Evolutionary conservation across 1,140 invertebrate genomes (phyloP).

Genomic region (Aphidius ervi): DNA sequence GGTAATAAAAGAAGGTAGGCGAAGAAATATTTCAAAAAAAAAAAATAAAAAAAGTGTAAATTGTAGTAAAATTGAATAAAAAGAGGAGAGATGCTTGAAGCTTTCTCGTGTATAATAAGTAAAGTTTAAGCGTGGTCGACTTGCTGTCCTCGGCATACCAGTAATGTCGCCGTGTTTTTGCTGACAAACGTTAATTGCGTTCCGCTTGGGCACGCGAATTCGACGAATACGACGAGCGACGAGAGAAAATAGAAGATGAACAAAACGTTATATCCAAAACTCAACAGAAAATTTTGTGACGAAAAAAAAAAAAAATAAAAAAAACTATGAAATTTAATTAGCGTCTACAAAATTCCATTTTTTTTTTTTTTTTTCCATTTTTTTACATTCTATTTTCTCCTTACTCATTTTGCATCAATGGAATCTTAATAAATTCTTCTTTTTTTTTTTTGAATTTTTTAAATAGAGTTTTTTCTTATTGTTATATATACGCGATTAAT

Average conservation of each 20-base stretch:
- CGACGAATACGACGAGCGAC: conserved; percentile 19
- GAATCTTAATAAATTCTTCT: too few species aligned
- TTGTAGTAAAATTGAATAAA: background rate
- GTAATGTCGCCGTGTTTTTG: conserved; percentile 37
- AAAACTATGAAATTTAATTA: conserved; percentile 10
- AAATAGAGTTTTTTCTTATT: too few species aligned
- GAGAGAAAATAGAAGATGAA: conserved; percentile 10
- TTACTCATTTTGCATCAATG: too few species aligned
- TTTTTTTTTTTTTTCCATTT: background rate
- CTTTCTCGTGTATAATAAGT: conserved; percentile 36
- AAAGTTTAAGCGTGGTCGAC: conserved; percentile 40
- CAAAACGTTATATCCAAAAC: background rate
- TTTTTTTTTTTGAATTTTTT: too few species aligned
- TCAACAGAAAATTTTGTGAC: background rate
- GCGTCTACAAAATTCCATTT: background rate
- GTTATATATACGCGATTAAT: too few species aligned
- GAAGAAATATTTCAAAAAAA: too few species aligned
- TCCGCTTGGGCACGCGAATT: conserved; percentile 40
- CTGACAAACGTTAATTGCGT: conserved; percentile 49
- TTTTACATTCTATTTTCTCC: background rate
- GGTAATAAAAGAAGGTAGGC: too few species aligned
- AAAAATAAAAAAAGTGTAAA: background rate
- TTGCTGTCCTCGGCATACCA: conserved; percentile 18
- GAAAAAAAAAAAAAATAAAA: conserved; percentile 1
- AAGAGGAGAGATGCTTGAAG: conserved; percentile 11